phyloP scores from a whole-genome alignment of 2,888 invertebrate species.

The Cosmia pyralina region DNA sequence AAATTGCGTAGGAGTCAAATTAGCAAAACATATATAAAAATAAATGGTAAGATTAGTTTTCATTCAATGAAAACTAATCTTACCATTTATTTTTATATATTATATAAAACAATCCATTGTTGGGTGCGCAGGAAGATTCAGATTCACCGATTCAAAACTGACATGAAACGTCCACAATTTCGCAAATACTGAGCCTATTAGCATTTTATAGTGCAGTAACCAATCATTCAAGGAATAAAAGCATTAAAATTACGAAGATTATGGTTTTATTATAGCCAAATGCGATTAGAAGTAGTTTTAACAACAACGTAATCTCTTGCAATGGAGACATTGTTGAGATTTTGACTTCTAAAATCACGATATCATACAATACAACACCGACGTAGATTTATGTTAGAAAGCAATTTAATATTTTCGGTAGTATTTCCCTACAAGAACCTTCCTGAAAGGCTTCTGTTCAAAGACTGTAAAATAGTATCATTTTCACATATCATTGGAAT shows the following conservation, averaged over 20 bases:
- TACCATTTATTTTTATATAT: conserved; percentile 1
- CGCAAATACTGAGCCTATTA: background rate
- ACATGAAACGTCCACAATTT: too few species aligned
- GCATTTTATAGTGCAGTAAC: background rate
- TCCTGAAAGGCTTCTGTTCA: too few species aligned
- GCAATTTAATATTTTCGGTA: background rate
- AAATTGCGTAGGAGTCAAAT: too few species aligned
- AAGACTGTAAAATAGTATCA: conserved; percentile 11
- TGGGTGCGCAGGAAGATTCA: too few species aligned
- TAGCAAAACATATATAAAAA: background rate
- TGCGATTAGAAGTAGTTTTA: background rate
- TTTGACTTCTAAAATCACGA: background rate
- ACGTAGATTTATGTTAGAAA: background rate
- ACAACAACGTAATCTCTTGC: background rate
- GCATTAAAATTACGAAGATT: conserved; percentile 4
- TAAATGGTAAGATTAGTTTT: too few species aligned
- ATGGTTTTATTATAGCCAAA: conserved; percentile 1
- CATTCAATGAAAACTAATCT: too few species aligned
- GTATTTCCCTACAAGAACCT: background rate
- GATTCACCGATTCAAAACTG: background rate
- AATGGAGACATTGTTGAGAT: background rate
- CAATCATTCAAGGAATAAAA: conserved; percentile 14
- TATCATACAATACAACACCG: background rate
- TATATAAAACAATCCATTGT: background rate
- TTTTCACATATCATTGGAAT: too few species aligned